Conservation (phyloP, 2,797 vertebrate genomes). For the Falco berigora region DNA sequence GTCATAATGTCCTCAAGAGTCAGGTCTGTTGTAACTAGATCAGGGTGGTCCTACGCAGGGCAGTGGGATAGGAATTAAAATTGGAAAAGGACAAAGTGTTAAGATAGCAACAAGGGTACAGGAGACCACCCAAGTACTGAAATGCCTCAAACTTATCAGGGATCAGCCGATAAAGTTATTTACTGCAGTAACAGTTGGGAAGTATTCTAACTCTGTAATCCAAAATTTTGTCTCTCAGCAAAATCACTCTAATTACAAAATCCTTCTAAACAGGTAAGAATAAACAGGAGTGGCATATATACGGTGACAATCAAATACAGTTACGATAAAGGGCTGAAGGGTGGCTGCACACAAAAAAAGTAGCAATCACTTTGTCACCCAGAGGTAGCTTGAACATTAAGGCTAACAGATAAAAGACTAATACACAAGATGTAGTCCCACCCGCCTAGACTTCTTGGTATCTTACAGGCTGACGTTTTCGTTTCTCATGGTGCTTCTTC, state of each 20-base stretch:
- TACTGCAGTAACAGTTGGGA: background rate
- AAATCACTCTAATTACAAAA: background rate
- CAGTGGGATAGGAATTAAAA: background rate
- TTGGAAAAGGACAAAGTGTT: background rate
- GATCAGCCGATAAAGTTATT: background rate
- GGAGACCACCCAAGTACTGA: background rate
- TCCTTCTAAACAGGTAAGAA: background rate
- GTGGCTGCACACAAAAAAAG: background rate
- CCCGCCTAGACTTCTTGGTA: background rate
- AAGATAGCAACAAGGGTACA: background rate
- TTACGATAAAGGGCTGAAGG: background rate
- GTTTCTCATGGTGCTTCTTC: slow-evolving; percentile 89
- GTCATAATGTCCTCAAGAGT: slow-evolving; percentile 90
- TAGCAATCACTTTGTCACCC: background rate
- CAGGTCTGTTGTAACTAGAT: slow-evolving; percentile 87
- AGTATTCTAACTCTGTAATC: background rate
- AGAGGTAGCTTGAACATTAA: background rate
- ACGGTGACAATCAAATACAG: background rate
- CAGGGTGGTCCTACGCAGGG: slow-evolving; percentile 87
- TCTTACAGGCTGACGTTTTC: slow-evolving; percentile 91
- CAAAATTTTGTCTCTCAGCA: background rate
- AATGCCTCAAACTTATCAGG: background rate
- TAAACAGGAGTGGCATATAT: background rate
- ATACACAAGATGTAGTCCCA: background rate
- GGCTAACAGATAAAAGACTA: background rate